Evolutionary conservation across 2,888 invertebrate species (phyloP).

Genomic region (Nomada ruficornis): DNA sequence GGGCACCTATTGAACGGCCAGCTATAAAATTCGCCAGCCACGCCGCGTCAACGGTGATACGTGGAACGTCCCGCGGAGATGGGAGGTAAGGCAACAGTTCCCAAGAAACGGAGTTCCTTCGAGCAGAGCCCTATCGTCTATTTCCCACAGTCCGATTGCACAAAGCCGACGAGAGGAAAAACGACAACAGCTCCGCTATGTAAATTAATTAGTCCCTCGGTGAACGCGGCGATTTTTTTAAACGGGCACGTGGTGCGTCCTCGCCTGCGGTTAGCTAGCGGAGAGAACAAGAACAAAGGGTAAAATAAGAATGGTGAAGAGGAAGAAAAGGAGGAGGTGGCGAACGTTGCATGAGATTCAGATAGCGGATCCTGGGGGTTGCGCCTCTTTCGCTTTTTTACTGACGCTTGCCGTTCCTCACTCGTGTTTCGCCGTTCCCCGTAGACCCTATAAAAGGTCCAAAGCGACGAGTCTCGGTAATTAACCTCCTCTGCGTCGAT

Average conservation of each 20-base stretch:
- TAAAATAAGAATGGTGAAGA: conserved; percentile 49
- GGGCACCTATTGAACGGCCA: neutral
- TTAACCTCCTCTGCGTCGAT: conserved; percentile 78
- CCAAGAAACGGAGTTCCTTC: neutral
- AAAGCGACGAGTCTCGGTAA: conserved; percentile 74
- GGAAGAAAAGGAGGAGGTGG: conserved; percentile 51
- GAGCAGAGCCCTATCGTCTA: neutral
- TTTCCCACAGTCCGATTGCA: conserved; percentile 29
- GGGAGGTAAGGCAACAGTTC: neutral
- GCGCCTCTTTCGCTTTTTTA: conserved; percentile 63
- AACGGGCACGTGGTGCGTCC: conserved; percentile 70
- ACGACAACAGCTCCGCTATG: conserved; percentile 73
- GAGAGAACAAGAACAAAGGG: conserved; percentile 42
- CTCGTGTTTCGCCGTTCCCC: conserved; percentile 53
- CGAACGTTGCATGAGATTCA: conserved; percentile 62
- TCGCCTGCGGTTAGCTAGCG: conserved; percentile 59
- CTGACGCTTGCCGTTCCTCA: conserved; percentile 48
- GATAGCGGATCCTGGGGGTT: conserved; percentile 75
- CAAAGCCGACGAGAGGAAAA: conserved; percentile 8
- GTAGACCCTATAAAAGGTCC: conserved; percentile 65
- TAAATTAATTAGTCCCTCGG: conserved; percentile 81
- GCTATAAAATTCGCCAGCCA: neutral
- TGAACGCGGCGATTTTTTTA: conserved; percentile 78
- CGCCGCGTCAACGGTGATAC: neutral
- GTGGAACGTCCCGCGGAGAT: no score